These are phyloP conservation scores for Megalops atlanticus DNA, from an alignment of 2,113 vertebrate species.

Conservation along the genomic window DNA sequence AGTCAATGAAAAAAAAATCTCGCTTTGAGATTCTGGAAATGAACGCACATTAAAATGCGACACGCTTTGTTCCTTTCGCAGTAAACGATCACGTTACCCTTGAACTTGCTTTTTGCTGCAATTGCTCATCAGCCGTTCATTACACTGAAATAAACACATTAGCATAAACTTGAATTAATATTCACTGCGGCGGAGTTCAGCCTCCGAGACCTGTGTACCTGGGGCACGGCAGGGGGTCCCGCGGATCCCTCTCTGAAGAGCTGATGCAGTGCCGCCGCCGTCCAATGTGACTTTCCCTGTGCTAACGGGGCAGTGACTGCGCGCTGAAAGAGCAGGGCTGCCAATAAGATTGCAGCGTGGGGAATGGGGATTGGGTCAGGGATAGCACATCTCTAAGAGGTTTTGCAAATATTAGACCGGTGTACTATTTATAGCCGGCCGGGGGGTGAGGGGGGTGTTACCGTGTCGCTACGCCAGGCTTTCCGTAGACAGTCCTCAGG, in stretches of 20 bases:
- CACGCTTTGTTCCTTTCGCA: too few relatives aligned
- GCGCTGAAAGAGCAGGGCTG: not conserved
- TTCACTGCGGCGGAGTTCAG: not conserved
- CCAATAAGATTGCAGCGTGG: constrained; percentile 4
- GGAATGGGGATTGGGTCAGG: constrained; percentile 24
- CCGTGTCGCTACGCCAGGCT: constrained; percentile 26
- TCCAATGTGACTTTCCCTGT: constrained; percentile 1
- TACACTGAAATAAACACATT: not conserved
- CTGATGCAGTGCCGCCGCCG: not conserved
- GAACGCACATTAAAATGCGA: too few relatives aligned
- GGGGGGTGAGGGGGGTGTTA: constrained; percentile 24
- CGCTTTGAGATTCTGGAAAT: too few relatives aligned
- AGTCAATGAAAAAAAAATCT: not conserved
- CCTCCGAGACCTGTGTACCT: not conserved
- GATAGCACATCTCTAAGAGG: constrained; percentile 34
- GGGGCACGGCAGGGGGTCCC: not conserved
- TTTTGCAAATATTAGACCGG: constrained; percentile 37
- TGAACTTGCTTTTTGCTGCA: not conserved
- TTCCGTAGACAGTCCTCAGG: constrained; percentile 39
- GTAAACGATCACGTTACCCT: not conserved
- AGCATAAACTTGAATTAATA: not conserved
- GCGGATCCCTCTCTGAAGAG: not conserved
- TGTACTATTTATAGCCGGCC: constrained; percentile 43
- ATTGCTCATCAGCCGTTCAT: not conserved
- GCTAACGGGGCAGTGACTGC: not conserved